phyloP scores from a whole-genome alignment of 2,888 invertebrate species.

The Pristionchus fissidentatus region DNA sequence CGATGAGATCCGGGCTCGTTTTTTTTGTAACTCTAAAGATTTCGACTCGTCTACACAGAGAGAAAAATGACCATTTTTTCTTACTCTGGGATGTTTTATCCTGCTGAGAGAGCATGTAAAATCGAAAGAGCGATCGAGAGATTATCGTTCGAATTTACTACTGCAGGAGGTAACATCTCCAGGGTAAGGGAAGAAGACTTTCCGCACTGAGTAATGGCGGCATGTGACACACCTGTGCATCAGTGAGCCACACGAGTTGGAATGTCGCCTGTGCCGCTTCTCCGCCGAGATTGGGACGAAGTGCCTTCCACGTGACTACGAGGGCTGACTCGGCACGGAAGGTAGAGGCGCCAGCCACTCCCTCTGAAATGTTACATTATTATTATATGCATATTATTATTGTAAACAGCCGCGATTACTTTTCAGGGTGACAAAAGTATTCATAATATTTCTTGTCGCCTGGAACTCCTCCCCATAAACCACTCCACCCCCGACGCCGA shows the following conservation, averaged over 20 bases:
- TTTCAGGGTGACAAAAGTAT: too few relatives aligned
- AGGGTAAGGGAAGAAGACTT: too few relatives aligned
- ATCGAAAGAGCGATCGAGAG: too few relatives aligned
- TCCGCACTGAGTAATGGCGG: slow-evolving; percentile 79
- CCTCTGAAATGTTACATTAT: slow-evolving; percentile 79
- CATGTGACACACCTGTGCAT: slow-evolving; percentile 85
- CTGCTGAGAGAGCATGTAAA: too few relatives aligned
- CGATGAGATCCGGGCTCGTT: background rate
- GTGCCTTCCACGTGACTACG: slow-evolving; percentile 94
- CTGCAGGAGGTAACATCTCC: too few relatives aligned
- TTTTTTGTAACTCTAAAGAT: background rate
- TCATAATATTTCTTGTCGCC: too few relatives aligned
- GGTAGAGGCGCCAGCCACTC: slow-evolving; percentile 88
- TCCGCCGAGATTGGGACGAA: slow-evolving; percentile 77
- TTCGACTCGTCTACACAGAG: background rate
- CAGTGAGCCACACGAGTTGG: slow-evolving; percentile 80
- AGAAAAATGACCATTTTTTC: too few relatives aligned
- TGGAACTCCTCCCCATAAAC: too few relatives aligned
- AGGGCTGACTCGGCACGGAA: slow-evolving; percentile 91
- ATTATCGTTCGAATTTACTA: too few relatives aligned
- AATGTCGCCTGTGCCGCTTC: slow-evolving; percentile 80
- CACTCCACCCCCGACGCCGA: too few relatives aligned
- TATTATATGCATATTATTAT: background rate
- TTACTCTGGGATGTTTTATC: too few relatives aligned
- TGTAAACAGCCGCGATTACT: background rate